These are phyloP conservation scores for Saguinus imperator DNA, from an alignment of 2,113 vertebrate species.

Conservation along the genomic window DNA sequence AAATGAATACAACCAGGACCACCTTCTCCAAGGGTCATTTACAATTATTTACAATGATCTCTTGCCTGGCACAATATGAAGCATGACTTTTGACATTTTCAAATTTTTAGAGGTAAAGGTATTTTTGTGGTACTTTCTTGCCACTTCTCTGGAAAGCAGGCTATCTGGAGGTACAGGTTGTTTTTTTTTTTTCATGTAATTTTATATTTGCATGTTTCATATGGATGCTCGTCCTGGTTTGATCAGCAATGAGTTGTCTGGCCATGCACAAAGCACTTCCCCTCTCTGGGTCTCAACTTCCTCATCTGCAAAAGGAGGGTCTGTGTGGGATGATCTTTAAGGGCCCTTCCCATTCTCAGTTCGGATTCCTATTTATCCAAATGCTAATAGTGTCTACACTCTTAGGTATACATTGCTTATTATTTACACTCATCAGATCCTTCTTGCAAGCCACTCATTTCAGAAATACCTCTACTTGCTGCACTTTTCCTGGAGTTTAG, in stretches of 20 bases:
- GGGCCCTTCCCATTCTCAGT: neutral
- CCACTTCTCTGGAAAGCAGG: constrained; percentile 6
- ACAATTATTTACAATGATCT: neutral
- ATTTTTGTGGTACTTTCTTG: neutral
- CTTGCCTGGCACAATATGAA: neutral
- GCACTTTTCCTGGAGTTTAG: neutral
- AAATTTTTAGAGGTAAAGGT: neutral
- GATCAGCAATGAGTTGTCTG: neutral
- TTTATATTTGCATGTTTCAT: constrained; percentile 13
- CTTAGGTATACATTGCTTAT: neutral
- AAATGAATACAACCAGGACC: neutral
- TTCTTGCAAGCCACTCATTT: neutral
- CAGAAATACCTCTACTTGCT: neutral
- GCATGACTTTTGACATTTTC: neutral
- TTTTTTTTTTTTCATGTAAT: neutral
- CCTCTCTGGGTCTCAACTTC: neutral
- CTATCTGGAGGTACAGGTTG: neutral
- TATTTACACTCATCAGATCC: neutral
- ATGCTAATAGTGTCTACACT: neutral
- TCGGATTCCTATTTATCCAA: neutral
- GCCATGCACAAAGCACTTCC: neutral
- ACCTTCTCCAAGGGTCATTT: neutral
- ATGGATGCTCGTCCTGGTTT: constrained; percentile 3
- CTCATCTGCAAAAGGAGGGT: neutral
- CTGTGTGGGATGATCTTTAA: neutral